A percentile compares a stretch with the other conserved stretches of the same genome.
Conservation (phyloP, 2,797 vertebrate genomes). For the Furcifer pardalis region DNA sequence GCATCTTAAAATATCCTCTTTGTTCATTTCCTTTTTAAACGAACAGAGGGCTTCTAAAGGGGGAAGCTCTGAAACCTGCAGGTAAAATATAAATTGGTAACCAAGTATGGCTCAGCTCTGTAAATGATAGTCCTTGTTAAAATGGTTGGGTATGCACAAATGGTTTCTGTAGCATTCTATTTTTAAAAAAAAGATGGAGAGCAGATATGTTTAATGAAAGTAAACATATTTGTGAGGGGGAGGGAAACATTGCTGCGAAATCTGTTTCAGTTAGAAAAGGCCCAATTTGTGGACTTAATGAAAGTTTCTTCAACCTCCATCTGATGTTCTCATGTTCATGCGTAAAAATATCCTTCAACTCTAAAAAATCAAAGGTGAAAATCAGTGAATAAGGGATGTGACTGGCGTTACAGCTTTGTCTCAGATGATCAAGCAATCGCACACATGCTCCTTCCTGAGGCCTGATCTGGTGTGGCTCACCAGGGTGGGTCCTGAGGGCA, state of each 20-base stretch:
- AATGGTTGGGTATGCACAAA: background rate
- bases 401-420: background rate
- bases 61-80: background rate
- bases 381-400: background rate
- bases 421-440: background rate
- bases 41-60: background rate
- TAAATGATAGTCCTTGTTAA: constrained; percentile 5
- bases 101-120: constrained; percentile 60
- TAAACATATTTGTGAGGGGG: background rate
- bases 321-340: background rate
- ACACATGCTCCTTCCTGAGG: too few species aligned
- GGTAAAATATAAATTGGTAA: constrained; percentile 36
- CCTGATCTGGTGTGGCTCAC: background rate
- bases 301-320: background rate
- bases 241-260: background rate
- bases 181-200: background rate
- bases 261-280: background rate
- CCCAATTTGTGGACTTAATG: background rate
- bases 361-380: background rate
- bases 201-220: background rate
- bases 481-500: background rate
- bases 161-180: background rate
- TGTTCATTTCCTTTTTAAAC: background rate
- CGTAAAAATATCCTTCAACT: background rate
- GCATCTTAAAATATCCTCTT: background rate